These are phyloP conservation scores for Pachyramphus minor DNA, from an alignment of 2,113 vertebrate species.

Conservation along the genomic window DNA sequence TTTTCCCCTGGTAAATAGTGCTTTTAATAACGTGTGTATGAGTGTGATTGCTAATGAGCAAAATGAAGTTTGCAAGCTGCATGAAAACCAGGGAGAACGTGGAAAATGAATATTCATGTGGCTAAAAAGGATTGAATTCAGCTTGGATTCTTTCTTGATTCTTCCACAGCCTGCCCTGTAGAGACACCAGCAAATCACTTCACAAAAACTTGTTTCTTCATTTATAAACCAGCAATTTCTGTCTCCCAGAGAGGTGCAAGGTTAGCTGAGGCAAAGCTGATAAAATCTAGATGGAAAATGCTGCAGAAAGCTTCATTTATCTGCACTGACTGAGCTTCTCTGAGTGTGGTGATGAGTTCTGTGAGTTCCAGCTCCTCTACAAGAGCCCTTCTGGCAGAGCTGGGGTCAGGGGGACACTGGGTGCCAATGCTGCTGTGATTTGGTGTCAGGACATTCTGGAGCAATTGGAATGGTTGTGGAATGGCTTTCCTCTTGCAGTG, in stretches of 20 bases:
- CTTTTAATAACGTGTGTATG: not conserved
- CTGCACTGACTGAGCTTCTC: not conserved
- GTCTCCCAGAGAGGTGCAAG: not conserved
- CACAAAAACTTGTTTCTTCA: not conserved
- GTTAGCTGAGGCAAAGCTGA: not conserved
- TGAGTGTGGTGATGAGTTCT: not conserved
- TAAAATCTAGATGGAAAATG: not conserved
- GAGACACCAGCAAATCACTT: not conserved
- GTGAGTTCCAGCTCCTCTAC: not conserved
- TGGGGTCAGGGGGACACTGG: not conserved
- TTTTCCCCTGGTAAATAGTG: not conserved
- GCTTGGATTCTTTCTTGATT: not conserved
- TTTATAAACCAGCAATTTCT: not conserved
- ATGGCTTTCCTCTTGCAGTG: not conserved
- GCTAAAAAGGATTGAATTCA: not conserved
- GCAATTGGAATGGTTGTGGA: not conserved
- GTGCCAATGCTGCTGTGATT: not conserved
- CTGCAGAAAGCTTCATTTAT: not conserved
- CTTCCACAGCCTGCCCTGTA: not conserved
- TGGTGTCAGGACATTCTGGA: not conserved
- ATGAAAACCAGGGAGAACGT: not conserved
- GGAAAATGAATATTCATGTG: slow-evolving; percentile 18
- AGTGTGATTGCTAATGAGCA: slow-evolving; percentile 18
- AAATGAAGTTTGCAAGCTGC: not conserved
- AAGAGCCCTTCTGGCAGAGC: not conserved